Evolutionary conservation across 2,113 vertebrate species (phyloP).

Genomic region (Zosterops pallidus): DNA sequence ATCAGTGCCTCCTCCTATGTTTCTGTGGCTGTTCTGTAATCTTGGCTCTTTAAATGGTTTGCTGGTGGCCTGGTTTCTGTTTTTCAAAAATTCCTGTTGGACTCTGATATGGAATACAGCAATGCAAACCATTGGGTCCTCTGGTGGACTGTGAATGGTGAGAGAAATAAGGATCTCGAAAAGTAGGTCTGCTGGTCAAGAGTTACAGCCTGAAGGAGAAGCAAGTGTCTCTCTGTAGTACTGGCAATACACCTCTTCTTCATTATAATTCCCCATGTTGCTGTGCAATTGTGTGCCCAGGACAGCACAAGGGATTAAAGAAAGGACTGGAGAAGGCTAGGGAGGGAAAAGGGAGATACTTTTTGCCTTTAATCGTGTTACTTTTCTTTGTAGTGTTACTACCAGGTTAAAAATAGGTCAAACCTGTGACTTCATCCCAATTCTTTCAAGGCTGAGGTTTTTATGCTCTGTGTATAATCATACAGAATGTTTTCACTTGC

Average conservation of each 20-base stretch:
- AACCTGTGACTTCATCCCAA: background rate
- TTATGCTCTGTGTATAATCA: background rate
- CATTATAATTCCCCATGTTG: accelerated
- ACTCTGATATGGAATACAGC: background rate
- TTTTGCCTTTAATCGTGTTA: background rate
- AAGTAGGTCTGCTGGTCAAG: background rate
- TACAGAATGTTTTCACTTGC: background rate
- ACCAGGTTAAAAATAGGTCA: background rate
- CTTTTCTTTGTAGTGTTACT: background rate
- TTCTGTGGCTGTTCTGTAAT: background rate
- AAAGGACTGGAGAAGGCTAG: background rate
- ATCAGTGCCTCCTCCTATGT: background rate
- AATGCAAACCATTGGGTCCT: background rate
- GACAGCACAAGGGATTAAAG: background rate
- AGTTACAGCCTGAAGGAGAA: background rate
- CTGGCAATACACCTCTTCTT: background rate
- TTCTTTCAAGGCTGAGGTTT: background rate
- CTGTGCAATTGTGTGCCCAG: background rate
- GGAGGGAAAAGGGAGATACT: background rate
- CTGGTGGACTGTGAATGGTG: background rate
- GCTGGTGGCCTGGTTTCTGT: background rate
- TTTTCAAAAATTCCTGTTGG: background rate
- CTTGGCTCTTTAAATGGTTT: background rate
- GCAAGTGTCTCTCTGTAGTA: background rate
- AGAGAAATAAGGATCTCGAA: background rate